Percentiles rank a stretch among this genome's conserved stretches.
phyloP scores from a whole-genome alignment of 1,140 invertebrate species.

The Drosophila fuyamai region DNA sequence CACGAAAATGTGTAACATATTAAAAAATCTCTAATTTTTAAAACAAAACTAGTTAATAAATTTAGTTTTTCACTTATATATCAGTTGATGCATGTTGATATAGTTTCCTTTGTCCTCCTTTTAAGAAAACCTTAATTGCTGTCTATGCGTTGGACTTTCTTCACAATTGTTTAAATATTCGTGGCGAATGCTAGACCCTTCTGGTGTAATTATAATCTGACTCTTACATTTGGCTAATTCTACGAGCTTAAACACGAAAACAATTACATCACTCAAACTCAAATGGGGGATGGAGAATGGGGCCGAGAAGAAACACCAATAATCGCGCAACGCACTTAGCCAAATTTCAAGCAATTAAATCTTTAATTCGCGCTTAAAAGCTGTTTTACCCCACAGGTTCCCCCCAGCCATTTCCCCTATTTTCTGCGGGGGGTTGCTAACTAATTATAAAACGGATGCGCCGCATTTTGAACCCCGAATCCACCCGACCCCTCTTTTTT shows the following conservation, averaged over 20 bases:
- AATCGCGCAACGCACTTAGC: conserved; percentile 65
- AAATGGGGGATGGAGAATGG: conserved; percentile 13
- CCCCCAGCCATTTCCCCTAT: conserved; percentile 9
- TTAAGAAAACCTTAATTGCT: no score
- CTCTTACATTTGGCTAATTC: conserved; percentile 27
- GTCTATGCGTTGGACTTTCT: background rate
- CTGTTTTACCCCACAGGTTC: conserved; percentile 34
- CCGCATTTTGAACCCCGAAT: conserved; percentile 28
- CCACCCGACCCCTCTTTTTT: conserved; percentile 3
- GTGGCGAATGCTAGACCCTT: conserved; percentile 7
- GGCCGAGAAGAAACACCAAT: conserved; percentile 38
- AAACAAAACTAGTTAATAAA: no score
- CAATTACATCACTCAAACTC: conserved; percentile 71
- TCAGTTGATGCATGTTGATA: no score
- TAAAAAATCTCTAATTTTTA: no score
- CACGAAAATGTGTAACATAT: no score
- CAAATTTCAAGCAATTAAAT: conserved; percentile 76
- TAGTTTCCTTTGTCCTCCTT: no score
- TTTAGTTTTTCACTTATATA: no score
- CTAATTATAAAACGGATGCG: conserved; percentile 81
- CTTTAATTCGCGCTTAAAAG: conserved; percentile 78
- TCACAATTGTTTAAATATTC: background rate
- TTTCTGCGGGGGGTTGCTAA: conserved; percentile 43
- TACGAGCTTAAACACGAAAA: conserved; percentile 60
- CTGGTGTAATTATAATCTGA: conserved; percentile 11